Conservation (phyloP, 1,140 invertebrate species). For the Riptortus pedestris region DNA sequence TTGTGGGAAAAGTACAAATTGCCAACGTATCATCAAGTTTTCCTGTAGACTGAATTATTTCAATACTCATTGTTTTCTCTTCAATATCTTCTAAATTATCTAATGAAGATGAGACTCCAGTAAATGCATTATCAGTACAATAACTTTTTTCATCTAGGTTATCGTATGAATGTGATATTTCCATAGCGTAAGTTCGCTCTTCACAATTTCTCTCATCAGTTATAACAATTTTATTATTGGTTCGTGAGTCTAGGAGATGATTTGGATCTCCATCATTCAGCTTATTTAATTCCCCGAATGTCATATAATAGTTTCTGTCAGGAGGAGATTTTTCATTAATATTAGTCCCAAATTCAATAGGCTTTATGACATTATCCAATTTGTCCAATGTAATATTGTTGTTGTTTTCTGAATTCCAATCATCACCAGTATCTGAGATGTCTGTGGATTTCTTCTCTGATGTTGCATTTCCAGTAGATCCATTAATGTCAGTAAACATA, state of each 20-base stretch:
- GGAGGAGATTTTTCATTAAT: slow-evolving; percentile 10
- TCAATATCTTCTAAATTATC: slow-evolving; percentile 25
- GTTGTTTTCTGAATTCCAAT: slow-evolving; percentile 15
- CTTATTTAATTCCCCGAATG: slow-evolving; percentile 9
- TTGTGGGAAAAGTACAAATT: slow-evolving; percentile 27
- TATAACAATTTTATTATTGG: neutral
- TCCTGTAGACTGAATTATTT: slow-evolving; percentile 27
- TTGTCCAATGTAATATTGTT: slow-evolving; percentile 17
- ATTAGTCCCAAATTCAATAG: slow-evolving; percentile 11
- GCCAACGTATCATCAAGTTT: slow-evolving; percentile 27
- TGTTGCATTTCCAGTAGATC: neutral
- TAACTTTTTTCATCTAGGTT: slow-evolving; percentile 27
- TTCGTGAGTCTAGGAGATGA: neutral
- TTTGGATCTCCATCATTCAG: neutral
- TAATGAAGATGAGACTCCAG: slow-evolving; percentile 20
- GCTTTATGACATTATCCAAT: slow-evolving; percentile 15
- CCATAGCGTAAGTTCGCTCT: slow-evolving; percentile 19
- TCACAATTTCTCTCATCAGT: slow-evolving; percentile 3
- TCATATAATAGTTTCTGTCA: neutral
- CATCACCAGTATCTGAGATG: neutral
- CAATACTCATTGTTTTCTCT: slow-evolving; percentile 26
- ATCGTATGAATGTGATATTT: slow-evolving; percentile 29
- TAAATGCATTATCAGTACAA: slow-evolving; percentile 14
- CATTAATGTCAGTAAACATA: neutral
- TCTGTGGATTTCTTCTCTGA: neutral